These are phyloP conservation scores for Silurus glanis DNA, from an alignment of 2,113 vertebrate genomes.

Conservation along the genomic window DNA sequence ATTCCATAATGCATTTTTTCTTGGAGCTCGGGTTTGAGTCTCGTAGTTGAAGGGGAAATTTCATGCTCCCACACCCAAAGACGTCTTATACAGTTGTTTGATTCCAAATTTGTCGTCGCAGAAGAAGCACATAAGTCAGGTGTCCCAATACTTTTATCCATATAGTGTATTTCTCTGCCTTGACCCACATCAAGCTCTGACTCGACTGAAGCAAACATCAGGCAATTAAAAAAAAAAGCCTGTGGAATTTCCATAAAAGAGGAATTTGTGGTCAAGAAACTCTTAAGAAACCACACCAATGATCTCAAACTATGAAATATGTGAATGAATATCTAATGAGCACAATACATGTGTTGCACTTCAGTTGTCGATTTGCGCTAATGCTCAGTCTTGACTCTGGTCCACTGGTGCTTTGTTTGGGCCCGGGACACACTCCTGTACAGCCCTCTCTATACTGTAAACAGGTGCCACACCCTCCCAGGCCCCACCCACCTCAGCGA, in stretches of 20 bases:
- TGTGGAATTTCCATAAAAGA: neutral
- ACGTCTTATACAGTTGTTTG: too few relatives aligned
- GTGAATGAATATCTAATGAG: conserved; percentile 1
- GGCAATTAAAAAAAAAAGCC: neutral
- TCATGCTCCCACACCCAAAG: too few relatives aligned
- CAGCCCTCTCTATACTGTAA: conserved; percentile 47
- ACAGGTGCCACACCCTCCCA: conserved; percentile 34
- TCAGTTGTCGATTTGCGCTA: conserved; percentile 28
- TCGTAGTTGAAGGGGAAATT: too few relatives aligned
- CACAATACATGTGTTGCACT: conserved; percentile 36
- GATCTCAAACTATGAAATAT: neutral
- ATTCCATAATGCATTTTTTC: too few relatives aligned
- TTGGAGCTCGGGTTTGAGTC: neutral
- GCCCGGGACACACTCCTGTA: conserved; percentile 49
- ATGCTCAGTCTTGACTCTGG: conserved; percentile 35
- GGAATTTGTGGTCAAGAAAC: neutral
- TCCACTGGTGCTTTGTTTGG: conserved; percentile 39
- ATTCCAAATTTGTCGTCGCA: too few relatives aligned
- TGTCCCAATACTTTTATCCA: too few relatives aligned
- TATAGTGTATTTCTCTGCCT: neutral
- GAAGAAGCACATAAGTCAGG: too few relatives aligned
- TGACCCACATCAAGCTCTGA: neutral
- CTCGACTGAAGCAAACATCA: neutral
- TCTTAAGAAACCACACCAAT: neutral
- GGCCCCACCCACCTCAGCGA: conserved; percentile 52